Conservation (phyloP, 2,113 vertebrate species). For the Puntigrus tetrazona region DNA sequence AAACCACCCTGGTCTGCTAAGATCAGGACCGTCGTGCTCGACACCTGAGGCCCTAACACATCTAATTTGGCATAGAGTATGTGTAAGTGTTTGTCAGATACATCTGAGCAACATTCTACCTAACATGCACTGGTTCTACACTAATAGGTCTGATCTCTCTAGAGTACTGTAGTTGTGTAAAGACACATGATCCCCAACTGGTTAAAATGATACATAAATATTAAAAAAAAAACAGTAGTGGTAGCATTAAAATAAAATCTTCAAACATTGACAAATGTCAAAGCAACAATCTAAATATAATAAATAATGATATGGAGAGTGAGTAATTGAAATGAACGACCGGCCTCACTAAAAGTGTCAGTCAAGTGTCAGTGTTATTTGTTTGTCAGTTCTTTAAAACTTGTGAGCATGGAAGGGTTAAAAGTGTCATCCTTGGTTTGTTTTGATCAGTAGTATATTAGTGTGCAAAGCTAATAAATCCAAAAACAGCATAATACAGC, state of each 20-base stretch:
- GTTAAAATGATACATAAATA: background rate
- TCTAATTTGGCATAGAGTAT: constrained; percentile 40
- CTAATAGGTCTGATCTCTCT: background rate
- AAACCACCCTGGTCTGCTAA: background rate
- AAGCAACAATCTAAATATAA: background rate
- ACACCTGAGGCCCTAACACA: constrained; percentile 23
- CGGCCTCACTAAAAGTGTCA: background rate
- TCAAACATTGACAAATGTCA: background rate
- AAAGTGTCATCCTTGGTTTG: constrained; percentile 35
- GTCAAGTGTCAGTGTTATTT: background rate
- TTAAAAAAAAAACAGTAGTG: background rate
- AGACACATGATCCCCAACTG: background rate
- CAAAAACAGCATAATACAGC: background rate
- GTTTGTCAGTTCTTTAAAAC: background rate
- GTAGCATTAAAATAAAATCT: background rate
- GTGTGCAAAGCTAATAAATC: background rate
- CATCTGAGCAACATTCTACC: constrained; percentile 20
- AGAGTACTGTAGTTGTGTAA: background rate
- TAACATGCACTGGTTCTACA: constrained; percentile 47
- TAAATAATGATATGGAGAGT: background rate
- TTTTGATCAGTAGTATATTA: background rate
- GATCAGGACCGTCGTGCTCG: background rate
- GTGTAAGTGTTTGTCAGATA: constrained; percentile 21
- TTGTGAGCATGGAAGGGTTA: constrained; percentile 3
- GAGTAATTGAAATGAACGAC: background rate